Evolutionary conservation across 1,140 invertebrate species (phyloP).

Genomic region (Mizuhopecten yessoensis): DNA sequence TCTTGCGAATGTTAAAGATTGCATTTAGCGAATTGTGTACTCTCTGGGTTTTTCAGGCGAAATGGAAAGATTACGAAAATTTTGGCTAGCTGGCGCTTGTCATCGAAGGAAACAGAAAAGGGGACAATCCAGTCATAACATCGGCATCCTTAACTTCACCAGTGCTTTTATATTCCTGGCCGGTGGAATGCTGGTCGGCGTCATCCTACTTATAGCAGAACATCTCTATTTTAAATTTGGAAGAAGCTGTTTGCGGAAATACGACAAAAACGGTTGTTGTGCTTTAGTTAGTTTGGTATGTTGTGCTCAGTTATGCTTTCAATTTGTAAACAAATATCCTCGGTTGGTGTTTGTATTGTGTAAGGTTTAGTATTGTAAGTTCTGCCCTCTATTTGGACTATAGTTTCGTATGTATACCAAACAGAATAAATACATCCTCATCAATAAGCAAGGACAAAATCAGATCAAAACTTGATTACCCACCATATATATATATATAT

Average conservation of each 20-base stretch:
- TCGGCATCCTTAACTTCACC: conserved; percentile 98
- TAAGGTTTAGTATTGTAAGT: too few species aligned
- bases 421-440: too few species aligned
- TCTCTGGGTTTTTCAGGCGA: conserved; percentile 87
- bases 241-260: conserved; percentile 92
- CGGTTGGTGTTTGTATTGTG: too few species aligned
- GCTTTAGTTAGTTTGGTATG: conserved; percentile 93
- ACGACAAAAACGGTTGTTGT: conserved; percentile 93
- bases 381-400: too few species aligned
- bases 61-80: conserved; percentile 95
- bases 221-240: conserved; percentile 96
- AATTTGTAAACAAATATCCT: too few species aligned
- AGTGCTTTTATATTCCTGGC: conserved; percentile 98
- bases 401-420: too few species aligned
- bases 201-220: conserved; percentile 93
- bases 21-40: too few species aligned
- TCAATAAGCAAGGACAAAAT: too few species aligned
- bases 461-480: too few species aligned
- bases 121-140: conserved; percentile 87
- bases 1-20: too few species aligned
- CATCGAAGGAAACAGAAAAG: conserved; percentile 90
- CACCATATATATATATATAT: too few species aligned
- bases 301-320: too few species aligned
- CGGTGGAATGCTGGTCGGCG: conserved; percentile 94
- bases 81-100: conserved; percentile 99